Conservation (phyloP, 2,797 vertebrate species). For the Schizopygopsis pylzovi region DNA sequence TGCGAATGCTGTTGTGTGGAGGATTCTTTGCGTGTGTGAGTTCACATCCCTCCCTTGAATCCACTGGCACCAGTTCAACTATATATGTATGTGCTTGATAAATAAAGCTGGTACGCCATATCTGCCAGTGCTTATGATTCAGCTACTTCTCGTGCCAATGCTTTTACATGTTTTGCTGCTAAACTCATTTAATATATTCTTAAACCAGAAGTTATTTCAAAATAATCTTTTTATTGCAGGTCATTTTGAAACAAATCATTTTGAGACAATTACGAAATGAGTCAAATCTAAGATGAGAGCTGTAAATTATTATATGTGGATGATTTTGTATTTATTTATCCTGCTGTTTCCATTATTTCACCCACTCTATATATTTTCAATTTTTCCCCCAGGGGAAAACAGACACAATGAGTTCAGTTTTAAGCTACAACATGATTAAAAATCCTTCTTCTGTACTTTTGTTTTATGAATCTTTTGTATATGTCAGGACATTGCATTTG, state of each 20-base stretch:
- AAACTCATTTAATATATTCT: conserved; percentile 46
- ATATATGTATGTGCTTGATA: conserved; percentile 42
- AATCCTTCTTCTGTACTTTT: conserved; percentile 19
- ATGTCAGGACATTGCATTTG: conserved; percentile 41
- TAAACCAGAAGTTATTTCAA: conserved; percentile 33
- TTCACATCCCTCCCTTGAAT: conserved; percentile 21
- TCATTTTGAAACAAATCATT: conserved; percentile 15
- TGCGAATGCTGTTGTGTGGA: conserved; percentile 42
- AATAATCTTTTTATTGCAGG: conserved; percentile 17
- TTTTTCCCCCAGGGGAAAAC: conserved; percentile 15
- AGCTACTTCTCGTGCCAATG: conserved; percentile 42
- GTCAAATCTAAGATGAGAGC: conserved; percentile 49
- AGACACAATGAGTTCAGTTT: conserved; percentile 3
- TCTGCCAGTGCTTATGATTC: conserved; percentile 51
- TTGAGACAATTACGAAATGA: conserved; percentile 35
- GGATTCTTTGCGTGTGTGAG: conserved; percentile 24
- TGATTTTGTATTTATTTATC: conserved; percentile 76
- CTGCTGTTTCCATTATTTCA: conserved; percentile 52
- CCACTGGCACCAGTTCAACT: conserved; percentile 42
- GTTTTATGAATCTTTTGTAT: conserved; percentile 13
- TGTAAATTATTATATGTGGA: conserved; percentile 61
- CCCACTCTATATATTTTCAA: conserved; percentile 66
- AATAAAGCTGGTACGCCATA: conserved; percentile 47
- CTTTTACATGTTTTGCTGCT: conserved; percentile 58
- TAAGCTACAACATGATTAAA: conserved; percentile 5